Percentiles rank a stretch among this genome's conserved stretches.
Evolutionary conservation across 2,797 vertebrate genomes (phyloP).

Genomic region (Margarornis squamiger): DNA sequence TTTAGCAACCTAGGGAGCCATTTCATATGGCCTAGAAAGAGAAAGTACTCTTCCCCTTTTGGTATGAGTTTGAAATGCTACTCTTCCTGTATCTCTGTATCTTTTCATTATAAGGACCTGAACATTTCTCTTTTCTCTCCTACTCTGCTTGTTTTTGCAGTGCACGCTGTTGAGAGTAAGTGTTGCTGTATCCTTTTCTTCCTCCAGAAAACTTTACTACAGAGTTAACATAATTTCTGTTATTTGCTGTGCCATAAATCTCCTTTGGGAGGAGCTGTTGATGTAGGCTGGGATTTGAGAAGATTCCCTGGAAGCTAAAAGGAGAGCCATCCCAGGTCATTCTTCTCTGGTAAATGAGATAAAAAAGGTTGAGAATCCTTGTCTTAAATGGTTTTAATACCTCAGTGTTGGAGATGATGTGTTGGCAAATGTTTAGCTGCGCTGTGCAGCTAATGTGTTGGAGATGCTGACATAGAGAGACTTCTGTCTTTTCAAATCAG

Average conservation of each 20-base stretch:
- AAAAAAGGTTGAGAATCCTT: background rate
- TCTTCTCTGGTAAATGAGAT: background rate
- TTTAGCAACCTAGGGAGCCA: background rate
- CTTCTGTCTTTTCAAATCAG: background rate
- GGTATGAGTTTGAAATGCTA: background rate
- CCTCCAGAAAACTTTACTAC: background rate
- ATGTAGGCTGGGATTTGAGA: background rate
- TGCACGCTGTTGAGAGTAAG: slow-evolving; percentile 78
- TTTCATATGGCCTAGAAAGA: background rate
- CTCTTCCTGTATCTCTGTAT: background rate
- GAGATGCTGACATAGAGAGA: background rate
- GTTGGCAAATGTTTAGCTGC: background rate
- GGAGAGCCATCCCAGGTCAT: background rate
- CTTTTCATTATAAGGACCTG: slow-evolving; percentile 47
- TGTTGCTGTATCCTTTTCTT: slow-evolving; percentile 15
- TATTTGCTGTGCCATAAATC: background rate
- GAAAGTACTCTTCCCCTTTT: background rate
- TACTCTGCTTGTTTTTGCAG: slow-evolving; percentile 67
- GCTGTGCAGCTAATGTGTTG: background rate
- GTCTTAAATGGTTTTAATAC: background rate
- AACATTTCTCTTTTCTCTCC: slow-evolving; percentile 67
- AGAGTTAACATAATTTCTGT: background rate
- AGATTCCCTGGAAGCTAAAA: background rate
- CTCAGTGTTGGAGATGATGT: background rate
- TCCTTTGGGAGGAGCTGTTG: background rate